These are phyloP conservation scores for Cichladusa arquata DNA, from an alignment of 2,113 vertebrate genomes.

Conservation along the genomic window DNA sequence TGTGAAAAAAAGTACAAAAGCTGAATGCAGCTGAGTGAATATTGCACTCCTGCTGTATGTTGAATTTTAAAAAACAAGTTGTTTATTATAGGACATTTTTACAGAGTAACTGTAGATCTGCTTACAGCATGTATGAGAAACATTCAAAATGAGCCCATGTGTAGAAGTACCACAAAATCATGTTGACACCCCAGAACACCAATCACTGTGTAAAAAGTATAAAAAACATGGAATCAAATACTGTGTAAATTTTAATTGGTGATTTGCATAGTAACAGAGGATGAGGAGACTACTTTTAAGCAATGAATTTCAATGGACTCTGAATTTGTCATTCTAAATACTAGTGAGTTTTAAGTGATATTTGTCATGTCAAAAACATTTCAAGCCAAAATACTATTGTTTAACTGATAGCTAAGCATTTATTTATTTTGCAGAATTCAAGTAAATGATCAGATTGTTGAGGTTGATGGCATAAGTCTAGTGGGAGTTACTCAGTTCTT, in stretches of 20 bases:
- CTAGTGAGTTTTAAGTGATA: neutral
- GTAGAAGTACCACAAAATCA: neutral
- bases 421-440: conserved; percentile 80
- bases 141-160: neutral
- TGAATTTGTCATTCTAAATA: neutral
- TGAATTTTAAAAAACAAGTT: fast-evolving
- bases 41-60: neutral
- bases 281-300: neutral
- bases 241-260: neutral
- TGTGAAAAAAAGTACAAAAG: neutral
- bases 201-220: neutral
- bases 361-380: neutral
- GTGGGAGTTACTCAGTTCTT: conserved; percentile 93
- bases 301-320: neutral
- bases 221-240: neutral
- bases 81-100: neutral
- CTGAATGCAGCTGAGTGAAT: neutral
- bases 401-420: neutral
- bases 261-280: neutral
- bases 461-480: conserved; percentile 88
- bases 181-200: neutral
- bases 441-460: conserved; percentile 94
- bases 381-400: neutral
- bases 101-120: neutral
- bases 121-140: neutral